Evolutionary conservation across 2,797 vertebrate species (phyloP), one percentile per base, ranked within the genome.

Genomic region (Acrossocheilus wenchowensis): DNA sequence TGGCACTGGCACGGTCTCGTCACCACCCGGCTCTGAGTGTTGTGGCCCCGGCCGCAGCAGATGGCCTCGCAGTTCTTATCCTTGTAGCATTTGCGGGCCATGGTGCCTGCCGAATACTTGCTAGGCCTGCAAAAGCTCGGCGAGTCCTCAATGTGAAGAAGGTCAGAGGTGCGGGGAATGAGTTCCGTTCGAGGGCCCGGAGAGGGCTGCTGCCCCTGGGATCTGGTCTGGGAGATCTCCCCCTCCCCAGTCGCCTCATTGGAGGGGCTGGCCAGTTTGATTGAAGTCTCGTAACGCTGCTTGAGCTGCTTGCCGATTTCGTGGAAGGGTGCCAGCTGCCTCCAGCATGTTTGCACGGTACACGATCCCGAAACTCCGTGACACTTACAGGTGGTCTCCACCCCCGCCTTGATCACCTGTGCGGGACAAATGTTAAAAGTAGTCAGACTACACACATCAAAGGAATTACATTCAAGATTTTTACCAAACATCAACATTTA

Each of bases 61-160:
- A 99, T 99, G 87, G 97, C 98, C 83, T 99, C 98, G 0, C 98
- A 99, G 96, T 99, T 99, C 93, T 98, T 98, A 94, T 99, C 98
- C 54, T 99, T 98, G 94, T 99, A 98, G 94, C 98, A 99, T 90
- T 98, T 98, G 82, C 98, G 96, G 45, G 97, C 98, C 0, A 96
- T 95, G 0, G 98, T 99, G 81, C 98, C 98, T 0, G 97, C 95
- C 0, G 98, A 99, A 89, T 97, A 99, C 87, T 97, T 96, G 92
- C 97, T 98, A 87, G 96, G 94, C 91, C 97, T 92, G 88, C 98
- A 99, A 94, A 99, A 99, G 90, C 97, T 99, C 1, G 98, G 98
- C 0, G 98, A 99, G 95, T 99, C 98, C n/a, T 99, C 98, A 73
- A 99, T 97, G 95, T 99, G 97, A 90, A 98, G 96, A 1, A 99